Conservation (phyloP, 2,888 invertebrate genomes). For the Galerucella calmariensis region DNA sequence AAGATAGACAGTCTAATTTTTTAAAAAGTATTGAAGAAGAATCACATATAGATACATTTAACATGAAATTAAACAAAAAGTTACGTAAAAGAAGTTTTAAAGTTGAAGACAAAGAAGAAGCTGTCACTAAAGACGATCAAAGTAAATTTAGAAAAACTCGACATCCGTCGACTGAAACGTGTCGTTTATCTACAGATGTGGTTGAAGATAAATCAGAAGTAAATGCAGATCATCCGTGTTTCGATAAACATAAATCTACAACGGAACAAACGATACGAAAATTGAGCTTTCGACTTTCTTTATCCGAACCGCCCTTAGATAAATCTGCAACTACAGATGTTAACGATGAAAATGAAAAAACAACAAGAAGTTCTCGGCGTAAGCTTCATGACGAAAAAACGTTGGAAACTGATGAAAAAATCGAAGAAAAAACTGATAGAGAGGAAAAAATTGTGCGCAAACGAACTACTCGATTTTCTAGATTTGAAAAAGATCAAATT, state of each 20-base stretch:
- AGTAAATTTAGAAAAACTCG: neutral
- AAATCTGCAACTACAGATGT: neutral
- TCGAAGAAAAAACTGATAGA: too few relatives aligned
- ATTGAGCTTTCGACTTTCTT: constrained; percentile 4
- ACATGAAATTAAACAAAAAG: neutral
- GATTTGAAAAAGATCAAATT: too few relatives aligned
- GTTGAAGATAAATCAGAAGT: neutral
- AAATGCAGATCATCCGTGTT: neutral
- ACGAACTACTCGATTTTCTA: neutral
- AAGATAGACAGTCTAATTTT: neutral
- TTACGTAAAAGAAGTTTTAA: neutral
- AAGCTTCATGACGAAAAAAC: neutral
- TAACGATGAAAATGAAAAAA: neutral
- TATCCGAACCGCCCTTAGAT: constrained; percentile 3
- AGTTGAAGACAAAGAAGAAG: neutral
- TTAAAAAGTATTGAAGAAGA: neutral
- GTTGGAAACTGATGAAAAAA: neutral
- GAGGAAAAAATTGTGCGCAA: neutral
- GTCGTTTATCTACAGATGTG: neutral
- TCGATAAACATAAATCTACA: constrained; percentile 4
- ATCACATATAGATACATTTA: constrained; percentile 13
- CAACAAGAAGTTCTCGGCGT: neutral
- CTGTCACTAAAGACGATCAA: neutral
- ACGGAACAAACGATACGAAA: neutral
- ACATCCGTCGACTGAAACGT: neutral